phyloP scores from a whole-genome alignment of 2,797 vertebrate genomes.

The Hyperoplus lanceolatus region DNA sequence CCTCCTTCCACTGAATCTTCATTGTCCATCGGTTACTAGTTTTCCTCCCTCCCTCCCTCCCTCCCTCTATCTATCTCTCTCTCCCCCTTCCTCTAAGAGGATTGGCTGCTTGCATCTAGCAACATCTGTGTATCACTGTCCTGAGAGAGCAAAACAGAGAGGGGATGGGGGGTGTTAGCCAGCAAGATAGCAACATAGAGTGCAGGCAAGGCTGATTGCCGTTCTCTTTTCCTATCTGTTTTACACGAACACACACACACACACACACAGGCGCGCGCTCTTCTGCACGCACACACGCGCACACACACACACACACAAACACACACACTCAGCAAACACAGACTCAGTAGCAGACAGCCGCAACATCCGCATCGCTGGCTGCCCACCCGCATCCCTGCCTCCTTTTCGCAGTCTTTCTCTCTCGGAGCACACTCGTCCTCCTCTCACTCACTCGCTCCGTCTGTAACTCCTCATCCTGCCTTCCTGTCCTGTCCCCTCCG shows the following conservation, averaged over 20 bases:
- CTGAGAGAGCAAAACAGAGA: constrained; percentile 85
- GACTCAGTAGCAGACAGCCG: constrained; percentile 66
- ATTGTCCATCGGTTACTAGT: constrained; percentile 1
- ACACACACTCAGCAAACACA: constrained; percentile 28
- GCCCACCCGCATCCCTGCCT: constrained; percentile 62
- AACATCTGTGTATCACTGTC: constrained; percentile 83
- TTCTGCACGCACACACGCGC: constrained; percentile 1
- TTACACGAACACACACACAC: constrained; percentile 51
- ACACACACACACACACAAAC: constrained; percentile 5
- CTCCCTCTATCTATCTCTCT: constrained; percentile 54
- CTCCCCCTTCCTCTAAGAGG: constrained; percentile 76
- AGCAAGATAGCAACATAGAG: constrained; percentile 72
- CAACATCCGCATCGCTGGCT: constrained; percentile 73
- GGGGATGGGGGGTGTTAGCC: constrained; percentile 74
- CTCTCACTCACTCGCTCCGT: constrained; percentile 75
- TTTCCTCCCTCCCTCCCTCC: not conserved
- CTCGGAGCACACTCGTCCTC: constrained; percentile 24
- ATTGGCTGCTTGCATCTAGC: constrained; percentile 77
- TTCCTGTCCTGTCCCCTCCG: constrained; percentile 83
- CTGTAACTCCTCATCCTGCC: constrained; percentile 77
- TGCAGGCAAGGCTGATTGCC: constrained; percentile 52
- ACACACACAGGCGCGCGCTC: constrained; percentile 35
- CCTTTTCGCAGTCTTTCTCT: constrained; percentile 35
- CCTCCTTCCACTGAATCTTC: not conserved
- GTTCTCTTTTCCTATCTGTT: constrained; percentile 45